These are phyloP conservation scores for Plectropomus leopardus DNA, from an alignment of 2,113 vertebrate genomes.

Conservation along the genomic window DNA sequence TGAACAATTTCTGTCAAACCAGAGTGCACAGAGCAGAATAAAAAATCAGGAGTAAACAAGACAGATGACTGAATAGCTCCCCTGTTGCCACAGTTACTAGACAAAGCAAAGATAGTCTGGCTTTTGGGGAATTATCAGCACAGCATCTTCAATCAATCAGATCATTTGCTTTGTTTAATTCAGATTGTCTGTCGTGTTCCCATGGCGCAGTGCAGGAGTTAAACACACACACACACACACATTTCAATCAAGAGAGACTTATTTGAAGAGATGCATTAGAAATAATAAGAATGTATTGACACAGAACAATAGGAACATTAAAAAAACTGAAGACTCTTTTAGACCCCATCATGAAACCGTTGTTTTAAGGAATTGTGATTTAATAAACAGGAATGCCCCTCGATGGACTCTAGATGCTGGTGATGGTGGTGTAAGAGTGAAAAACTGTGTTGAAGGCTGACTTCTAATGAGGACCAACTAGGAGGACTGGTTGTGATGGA, in stretches of 20 bases:
- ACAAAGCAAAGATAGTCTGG: neutral
- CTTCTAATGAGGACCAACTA: no score
- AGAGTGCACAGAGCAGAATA: neutral
- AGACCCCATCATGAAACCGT: no score
- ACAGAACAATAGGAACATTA: no score
- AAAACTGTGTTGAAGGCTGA: no score
- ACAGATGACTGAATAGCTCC: neutral
- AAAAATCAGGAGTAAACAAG: constrained; percentile 6
- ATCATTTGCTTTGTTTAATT: neutral
- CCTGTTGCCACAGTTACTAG: neutral
- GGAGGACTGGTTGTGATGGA: no score
- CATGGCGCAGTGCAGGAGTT: constrained; percentile 3
- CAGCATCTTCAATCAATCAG: neutral
- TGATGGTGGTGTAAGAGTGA: no score
- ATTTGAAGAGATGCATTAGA: neutral
- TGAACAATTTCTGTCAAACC: constrained; percentile 12
- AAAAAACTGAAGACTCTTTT: no score
- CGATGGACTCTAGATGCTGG: no score
- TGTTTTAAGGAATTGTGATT: no score
- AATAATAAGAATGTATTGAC: neutral
- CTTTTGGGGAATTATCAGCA: neutral
- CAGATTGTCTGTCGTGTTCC: neutral
- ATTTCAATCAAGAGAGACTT: no score
- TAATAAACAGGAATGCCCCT: no score
- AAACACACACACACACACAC: neutral